phyloP scores from a whole-genome alignment of 2,797 vertebrate species.

The Pangasius macronema region DNA sequence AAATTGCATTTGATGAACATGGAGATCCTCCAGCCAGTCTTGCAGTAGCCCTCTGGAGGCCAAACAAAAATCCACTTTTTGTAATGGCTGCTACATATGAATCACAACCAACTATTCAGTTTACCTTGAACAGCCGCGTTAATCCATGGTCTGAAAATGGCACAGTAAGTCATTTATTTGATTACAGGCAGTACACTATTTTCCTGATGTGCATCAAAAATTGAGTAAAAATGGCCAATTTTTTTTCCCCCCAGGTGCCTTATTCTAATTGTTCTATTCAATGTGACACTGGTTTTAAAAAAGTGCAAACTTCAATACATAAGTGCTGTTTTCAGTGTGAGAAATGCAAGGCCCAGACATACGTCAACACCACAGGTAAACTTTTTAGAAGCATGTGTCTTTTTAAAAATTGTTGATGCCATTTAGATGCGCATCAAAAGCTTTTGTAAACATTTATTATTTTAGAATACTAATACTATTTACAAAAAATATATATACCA shows the following conservation, averaged over 20 bases:
- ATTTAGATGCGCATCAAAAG: neutral
- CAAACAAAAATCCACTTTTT: constrained; percentile 57
- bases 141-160: constrained; percentile 71
- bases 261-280: constrained; percentile 70
- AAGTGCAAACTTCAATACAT: constrained; percentile 61
- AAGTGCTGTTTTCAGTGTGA: constrained; percentile 79
- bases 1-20: constrained; percentile 71
- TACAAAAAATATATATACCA: neutral
- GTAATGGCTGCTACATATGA: constrained; percentile 70
- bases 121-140: constrained; percentile 59
- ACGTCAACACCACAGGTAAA: constrained; percentile 71
- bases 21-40: constrained; percentile 73
- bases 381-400: neutral
- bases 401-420: neutral
- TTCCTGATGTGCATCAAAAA: neutral
- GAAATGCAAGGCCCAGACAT: constrained; percentile 67
- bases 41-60: constrained; percentile 76
- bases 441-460: neutral
- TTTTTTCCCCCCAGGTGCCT: constrained; percentile 63
- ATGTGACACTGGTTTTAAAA: constrained; percentile 68
- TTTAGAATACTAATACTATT: neutral
- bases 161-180: constrained; percentile 58
- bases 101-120: constrained; percentile 56
- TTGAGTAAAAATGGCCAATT: neutral
- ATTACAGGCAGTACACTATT: neutral